These are phyloP conservation scores for Calameuta pallipes DNA, from an alignment of 2,888 invertebrate species.

Conservation along the genomic window DNA sequence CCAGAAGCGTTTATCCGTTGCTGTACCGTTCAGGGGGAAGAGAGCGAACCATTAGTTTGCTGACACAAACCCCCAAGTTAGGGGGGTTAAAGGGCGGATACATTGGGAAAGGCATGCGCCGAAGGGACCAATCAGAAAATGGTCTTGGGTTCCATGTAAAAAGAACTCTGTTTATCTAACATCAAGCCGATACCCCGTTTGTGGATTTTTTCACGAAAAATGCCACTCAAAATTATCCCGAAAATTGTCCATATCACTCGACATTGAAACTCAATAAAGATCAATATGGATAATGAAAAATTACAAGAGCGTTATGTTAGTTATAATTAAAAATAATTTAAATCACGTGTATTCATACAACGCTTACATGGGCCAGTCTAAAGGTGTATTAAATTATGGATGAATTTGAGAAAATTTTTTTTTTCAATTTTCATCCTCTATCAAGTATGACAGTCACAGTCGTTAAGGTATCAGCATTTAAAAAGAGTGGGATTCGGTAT, in stretches of 20 bases:
- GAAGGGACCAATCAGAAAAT: constrained; percentile 35
- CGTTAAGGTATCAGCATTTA: neutral
- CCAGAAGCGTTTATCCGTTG: constrained; percentile 48
- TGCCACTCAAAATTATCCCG: neutral
- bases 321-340: neutral
- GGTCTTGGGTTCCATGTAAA: neutral
- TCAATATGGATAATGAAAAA: neutral
- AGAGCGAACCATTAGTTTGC: constrained; percentile 52
- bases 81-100: constrained; percentile 42
- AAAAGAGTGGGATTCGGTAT: neutral
- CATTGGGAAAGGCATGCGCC: constrained; percentile 39
- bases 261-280: neutral
- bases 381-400: neutral
- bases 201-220: neutral
- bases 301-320: neutral
- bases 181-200: neutral
- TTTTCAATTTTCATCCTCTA: neutral
- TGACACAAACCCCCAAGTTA: constrained; percentile 36
- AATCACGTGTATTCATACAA: neutral
- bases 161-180: neutral
- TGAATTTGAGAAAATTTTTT: neutral
- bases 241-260: neutral
- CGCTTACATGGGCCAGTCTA: neutral
- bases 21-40: constrained; percentile 34
- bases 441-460: neutral